Evolutionary conservation across 2,888 invertebrate species (phyloP).

Genomic region (Parnassius mnemosyne): DNA sequence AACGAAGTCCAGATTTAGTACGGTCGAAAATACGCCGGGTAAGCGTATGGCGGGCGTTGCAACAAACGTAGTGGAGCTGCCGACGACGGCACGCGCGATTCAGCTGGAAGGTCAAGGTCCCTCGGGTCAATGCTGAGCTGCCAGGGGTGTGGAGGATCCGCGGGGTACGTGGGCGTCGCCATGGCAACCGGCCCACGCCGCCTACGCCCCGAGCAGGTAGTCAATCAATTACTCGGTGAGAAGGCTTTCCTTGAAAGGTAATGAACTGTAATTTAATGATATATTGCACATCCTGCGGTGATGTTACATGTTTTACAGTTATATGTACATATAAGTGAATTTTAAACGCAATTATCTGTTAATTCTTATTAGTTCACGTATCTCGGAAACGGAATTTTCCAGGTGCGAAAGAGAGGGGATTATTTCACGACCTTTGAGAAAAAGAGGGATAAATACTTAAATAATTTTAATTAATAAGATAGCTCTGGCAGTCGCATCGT

Average conservation of each 20-base stretch:
- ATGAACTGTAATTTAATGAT: slow-evolving; percentile 42
- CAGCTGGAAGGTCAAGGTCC: slow-evolving; percentile 75
- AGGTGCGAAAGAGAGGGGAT: slow-evolving; percentile 4
- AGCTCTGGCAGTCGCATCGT: no score
- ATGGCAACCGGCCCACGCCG: slow-evolving; percentile 70
- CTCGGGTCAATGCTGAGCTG: slow-evolving; percentile 66
- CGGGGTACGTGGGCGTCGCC: slow-evolving; percentile 63
- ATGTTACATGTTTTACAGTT: slow-evolving; percentile 23
- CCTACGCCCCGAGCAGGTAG: slow-evolving; percentile 62
- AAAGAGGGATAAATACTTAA: no score
- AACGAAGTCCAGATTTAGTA: slow-evolving; percentile 51
- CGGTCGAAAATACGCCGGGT: slow-evolving; percentile 67
- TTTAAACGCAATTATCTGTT: background rate
- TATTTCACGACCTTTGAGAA: background rate
- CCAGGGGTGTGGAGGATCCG: slow-evolving; percentile 28
- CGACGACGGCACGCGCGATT: slow-evolving; percentile 49
- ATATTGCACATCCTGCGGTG: slow-evolving; percentile 34
- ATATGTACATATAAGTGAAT: slow-evolving; percentile 4
- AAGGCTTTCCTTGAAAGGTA: slow-evolving; percentile 47
- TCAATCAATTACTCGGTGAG: slow-evolving; percentile 70
- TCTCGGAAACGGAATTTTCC: background rate
- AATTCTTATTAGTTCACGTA: background rate
- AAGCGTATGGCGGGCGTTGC: slow-evolving; percentile 17
- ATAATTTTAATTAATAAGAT: no score
- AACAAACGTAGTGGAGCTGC: slow-evolving; percentile 27